Percentiles rank a stretch among this genome's conserved stretches.
Evolutionary conservation across 2,113 vertebrate species (phyloP).

Genomic region (Pomatostomus ruficeps): DNA sequence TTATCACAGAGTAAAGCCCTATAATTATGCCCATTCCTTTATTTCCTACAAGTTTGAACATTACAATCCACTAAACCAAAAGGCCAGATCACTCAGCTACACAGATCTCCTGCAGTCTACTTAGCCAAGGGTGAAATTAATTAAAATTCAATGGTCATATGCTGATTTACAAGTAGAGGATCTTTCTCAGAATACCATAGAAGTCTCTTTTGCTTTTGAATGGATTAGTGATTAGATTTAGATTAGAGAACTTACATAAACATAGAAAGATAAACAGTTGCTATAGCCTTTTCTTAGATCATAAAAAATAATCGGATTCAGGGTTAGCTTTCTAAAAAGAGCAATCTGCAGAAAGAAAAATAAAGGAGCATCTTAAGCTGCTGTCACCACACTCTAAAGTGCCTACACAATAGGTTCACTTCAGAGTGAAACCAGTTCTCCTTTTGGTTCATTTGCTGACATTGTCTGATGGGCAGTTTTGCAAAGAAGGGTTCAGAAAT

Average conservation of each 20-base stretch:
- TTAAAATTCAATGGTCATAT: constrained; percentile 9
- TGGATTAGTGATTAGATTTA: constrained; percentile 8
- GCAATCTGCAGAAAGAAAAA: constrained; percentile 8
- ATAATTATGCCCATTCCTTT: not conserved
- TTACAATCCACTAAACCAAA: not conserved
- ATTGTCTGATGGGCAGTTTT: constrained; percentile 38
- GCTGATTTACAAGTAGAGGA: not conserved
- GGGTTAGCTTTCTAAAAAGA: not conserved
- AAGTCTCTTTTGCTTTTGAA: constrained; percentile 23
- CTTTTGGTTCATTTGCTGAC: constrained; percentile 55
- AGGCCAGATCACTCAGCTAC: not conserved
- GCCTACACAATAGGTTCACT: constrained; percentile 8
- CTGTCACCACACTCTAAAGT: not conserved
- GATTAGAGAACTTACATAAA: constrained; percentile 33
- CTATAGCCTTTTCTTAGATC: constrained; percentile 24
- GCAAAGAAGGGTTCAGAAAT: constrained; percentile 4
- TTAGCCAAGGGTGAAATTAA: constrained; percentile 32
- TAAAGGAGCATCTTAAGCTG: constrained; percentile 38
- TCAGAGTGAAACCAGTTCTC: constrained; percentile 40
- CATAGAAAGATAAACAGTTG: constrained; percentile 35
- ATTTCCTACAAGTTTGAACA: not conserved
- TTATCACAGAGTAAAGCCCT: not conserved
- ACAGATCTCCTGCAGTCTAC: not conserved
- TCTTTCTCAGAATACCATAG: not conserved
- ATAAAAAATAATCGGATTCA: constrained; percentile 33